phyloP scores from a whole-genome alignment of 2,797 vertebrate species.

The Chaenodraco wilsoni region DNA sequence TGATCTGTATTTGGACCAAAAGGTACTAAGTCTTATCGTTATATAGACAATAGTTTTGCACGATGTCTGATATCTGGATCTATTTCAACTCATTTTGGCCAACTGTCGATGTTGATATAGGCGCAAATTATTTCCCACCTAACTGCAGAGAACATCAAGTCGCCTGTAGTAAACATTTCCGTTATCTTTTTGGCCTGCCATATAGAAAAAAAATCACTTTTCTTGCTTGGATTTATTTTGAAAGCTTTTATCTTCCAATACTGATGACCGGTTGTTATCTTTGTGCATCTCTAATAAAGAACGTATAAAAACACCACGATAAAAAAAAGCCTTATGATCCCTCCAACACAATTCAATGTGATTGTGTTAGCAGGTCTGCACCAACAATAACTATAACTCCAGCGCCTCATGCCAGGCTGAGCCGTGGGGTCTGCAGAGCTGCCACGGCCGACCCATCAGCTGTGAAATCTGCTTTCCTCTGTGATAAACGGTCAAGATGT shows the following conservation, averaged over 20 bases:
- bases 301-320: constrained; percentile 26
- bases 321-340: constrained; percentile 24
- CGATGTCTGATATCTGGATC: not conserved
- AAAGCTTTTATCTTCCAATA: too few species aligned
- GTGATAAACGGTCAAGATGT: constrained; percentile 83
- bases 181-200: too few species aligned
- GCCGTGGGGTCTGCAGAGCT: constrained; percentile 72
- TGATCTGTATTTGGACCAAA: constrained; percentile 18
- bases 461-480: constrained; percentile 85
- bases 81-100: too few species aligned
- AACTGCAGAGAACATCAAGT: too few species aligned
- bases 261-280: too few species aligned
- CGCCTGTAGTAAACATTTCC: too few species aligned
- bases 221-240: too few species aligned
- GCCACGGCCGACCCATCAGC: constrained; percentile 80
- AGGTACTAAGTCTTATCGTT: not conserved
- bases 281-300: not conserved
- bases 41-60: not conserved
- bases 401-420: constrained; percentile 66
- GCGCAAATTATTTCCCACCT: too few species aligned
- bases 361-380: constrained; percentile 76
- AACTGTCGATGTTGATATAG: too few species aligned
- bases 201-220: too few species aligned
- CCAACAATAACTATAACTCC: constrained; percentile 72
- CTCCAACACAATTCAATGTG: constrained; percentile 54